Evolutionary conservation across 1,140 invertebrate species (phyloP).

Genomic region (Danaus melanippus): DNA sequence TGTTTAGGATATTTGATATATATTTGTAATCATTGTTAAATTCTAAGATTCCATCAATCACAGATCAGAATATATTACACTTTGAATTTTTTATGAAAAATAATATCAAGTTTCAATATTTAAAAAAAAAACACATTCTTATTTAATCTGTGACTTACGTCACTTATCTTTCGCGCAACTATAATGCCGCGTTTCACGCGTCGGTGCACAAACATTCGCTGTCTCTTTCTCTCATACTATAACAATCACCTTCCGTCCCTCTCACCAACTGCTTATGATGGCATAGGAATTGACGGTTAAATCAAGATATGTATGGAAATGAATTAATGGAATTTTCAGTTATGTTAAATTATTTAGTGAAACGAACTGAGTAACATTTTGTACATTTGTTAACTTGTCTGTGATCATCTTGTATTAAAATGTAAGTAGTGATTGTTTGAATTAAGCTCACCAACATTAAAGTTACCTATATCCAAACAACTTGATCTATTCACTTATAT

Average conservation of each 20-base stretch:
- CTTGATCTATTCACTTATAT: too few relatives aligned
- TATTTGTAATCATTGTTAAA: too few relatives aligned
- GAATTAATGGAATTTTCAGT: slow-evolving; percentile 19
- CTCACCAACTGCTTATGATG: slow-evolving; percentile 48
- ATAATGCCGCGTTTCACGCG: slow-evolving; percentile 62
- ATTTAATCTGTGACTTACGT: slow-evolving; percentile 32
- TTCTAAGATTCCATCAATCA: too few relatives aligned
- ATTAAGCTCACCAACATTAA: too few relatives aligned
- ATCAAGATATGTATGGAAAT: slow-evolving; percentile 42
- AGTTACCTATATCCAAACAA: too few relatives aligned
- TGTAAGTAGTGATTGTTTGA: too few relatives aligned
- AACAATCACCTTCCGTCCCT: slow-evolving; percentile 13
- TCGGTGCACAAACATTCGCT: slow-evolving; percentile 61
- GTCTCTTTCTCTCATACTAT: slow-evolving; percentile 45
- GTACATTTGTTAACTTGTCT: neutral
- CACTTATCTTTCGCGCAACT: slow-evolving; percentile 40
- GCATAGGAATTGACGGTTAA: slow-evolving; percentile 55
- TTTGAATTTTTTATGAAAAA: too few relatives aligned
- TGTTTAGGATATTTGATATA: too few relatives aligned
- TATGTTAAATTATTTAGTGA: slow-evolving; percentile 8
- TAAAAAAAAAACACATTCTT: too few relatives aligned
- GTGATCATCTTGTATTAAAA: neutral
- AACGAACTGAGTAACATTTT: slow-evolving; percentile 4
- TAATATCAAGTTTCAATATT: too few relatives aligned
- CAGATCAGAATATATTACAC: too few relatives aligned